Percentiles rank a stretch among this genome's conserved stretches.
phyloP scores from a whole-genome alignment of 2,888 invertebrate species.

The Tolmerus cingulatus region DNA sequence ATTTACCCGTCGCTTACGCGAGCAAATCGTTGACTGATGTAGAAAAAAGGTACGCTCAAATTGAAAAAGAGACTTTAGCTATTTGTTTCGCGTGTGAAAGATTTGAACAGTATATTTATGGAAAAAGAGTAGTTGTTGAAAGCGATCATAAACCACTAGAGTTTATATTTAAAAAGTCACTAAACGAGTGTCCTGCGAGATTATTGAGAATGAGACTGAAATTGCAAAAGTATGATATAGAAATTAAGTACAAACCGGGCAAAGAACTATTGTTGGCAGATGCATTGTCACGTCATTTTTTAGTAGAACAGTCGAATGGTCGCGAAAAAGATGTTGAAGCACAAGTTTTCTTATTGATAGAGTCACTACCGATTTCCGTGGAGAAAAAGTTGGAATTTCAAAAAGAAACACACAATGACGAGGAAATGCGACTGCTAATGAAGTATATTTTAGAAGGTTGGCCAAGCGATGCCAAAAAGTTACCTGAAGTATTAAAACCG shows the following conservation, averaged over 20 bases:
- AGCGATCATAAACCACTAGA: slow-evolving; percentile 57
- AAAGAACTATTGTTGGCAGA: slow-evolving; percentile 54
- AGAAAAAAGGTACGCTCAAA: slow-evolving; percentile 57
- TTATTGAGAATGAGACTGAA: slow-evolving; percentile 54
- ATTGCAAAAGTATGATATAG: slow-evolving; percentile 53
- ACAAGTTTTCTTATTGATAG: slow-evolving; percentile 35
- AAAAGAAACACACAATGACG: neutral
- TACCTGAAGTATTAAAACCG: too few relatives aligned
- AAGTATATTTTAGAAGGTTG: too few relatives aligned
- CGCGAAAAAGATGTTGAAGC: slow-evolving; percentile 19
- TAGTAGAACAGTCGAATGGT: slow-evolving; percentile 41
- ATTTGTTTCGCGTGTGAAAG: slow-evolving; percentile 55
- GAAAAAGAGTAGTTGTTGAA: slow-evolving; percentile 50
- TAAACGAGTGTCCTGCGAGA: slow-evolving; percentile 47
- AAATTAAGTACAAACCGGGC: slow-evolving; percentile 52
- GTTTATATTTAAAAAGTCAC: neutral
- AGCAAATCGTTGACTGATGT: slow-evolving; percentile 53
- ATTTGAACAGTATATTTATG: slow-evolving; percentile 56
- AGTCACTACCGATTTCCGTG: slow-evolving; percentile 44
- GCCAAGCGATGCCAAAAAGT: too few relatives aligned
- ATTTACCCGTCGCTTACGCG: slow-evolving; percentile 55
- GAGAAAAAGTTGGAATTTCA: slow-evolving; percentile 21
- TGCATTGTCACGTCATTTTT: slow-evolving; percentile 51
- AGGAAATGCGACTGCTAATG: too few relatives aligned
- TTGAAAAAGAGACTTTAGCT: slow-evolving; percentile 59